These are phyloP conservation scores for Eutrigla gurnardus DNA, from an alignment of 2,797 vertebrate species.

Conservation along the genomic window DNA sequence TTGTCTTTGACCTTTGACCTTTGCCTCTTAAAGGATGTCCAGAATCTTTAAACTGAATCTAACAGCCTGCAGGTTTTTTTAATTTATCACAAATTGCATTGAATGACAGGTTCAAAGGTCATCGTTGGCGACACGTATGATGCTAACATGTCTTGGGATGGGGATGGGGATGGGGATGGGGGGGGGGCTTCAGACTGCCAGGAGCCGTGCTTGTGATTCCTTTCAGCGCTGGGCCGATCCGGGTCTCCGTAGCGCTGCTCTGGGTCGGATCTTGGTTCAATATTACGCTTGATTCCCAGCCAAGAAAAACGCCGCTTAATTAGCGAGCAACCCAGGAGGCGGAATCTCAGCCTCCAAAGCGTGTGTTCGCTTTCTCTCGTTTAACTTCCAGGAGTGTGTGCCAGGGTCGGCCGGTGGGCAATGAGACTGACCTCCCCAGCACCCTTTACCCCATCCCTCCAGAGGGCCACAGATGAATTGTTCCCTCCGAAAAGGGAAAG, in stretches of 20 bases:
- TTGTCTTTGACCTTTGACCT: background rate
- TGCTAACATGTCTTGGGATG: slow-evolving; percentile 23
- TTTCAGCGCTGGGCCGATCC: slow-evolving; percentile 55
- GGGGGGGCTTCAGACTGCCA: slow-evolving; percentile 49
- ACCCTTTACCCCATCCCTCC: slow-evolving; percentile 57
- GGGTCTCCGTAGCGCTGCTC: slow-evolving; percentile 50
- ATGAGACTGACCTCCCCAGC: slow-evolving; percentile 61
- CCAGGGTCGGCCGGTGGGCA: slow-evolving; percentile 67
- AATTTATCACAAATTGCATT: background rate
- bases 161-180: slow-evolving; percentile 16
- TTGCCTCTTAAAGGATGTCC: background rate
- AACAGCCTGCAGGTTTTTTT: background rate
- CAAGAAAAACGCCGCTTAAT: slow-evolving; percentile 80
- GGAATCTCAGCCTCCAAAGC: slow-evolving; percentile 54
- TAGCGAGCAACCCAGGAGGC: slow-evolving; percentile 68
- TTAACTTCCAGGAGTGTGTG: slow-evolving; percentile 59
- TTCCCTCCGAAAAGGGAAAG: slow-evolving; percentile 61
- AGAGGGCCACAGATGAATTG: slow-evolving; percentile 73
- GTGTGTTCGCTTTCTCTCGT: slow-evolving; percentile 63
- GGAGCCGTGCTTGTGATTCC: slow-evolving; percentile 62
- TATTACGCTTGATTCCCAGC: slow-evolving; percentile 75
- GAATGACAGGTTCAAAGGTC: background rate
- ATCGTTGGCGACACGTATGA: background rate
- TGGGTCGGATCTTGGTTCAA: slow-evolving; percentile 70
- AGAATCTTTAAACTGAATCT: background rate